Conservation (phyloP, 1,140 invertebrate species). For the Agrilus planipennis region DNA sequence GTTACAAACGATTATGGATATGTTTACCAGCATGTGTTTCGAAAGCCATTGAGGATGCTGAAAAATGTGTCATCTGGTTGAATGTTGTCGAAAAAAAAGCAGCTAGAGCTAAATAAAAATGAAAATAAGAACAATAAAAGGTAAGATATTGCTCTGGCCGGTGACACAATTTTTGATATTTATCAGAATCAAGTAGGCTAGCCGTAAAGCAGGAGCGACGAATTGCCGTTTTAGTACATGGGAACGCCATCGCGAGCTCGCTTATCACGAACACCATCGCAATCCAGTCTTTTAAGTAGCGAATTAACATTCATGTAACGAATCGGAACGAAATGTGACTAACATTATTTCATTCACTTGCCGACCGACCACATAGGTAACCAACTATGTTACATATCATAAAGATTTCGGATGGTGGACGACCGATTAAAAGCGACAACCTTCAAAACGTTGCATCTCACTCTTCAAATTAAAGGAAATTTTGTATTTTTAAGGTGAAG, state of each 20-base stretch:
- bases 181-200: conserved; percentile 17
- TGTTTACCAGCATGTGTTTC: too few species aligned
- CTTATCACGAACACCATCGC: conserved; percentile 15
- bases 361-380: too few species aligned
- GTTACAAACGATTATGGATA: too few species aligned
- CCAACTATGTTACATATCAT: too few species aligned
- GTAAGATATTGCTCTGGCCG: conserved; percentile 9
- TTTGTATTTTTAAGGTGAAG: too few species aligned
- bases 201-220: conserved; percentile 19
- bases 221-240: conserved; percentile 19
- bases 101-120: not conserved
- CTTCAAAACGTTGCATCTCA: too few species aligned
- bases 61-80: not conserved
- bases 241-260: conserved; percentile 16
- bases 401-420: too few species aligned
- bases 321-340: conserved; percentile 15
- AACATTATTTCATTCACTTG: too few species aligned
- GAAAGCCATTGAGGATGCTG: not conserved
- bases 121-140: conserved; percentile 8
- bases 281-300: conserved; percentile 15
- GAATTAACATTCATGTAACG: conserved; percentile 24
- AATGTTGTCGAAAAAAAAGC: not conserved
- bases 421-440: too few species aligned
- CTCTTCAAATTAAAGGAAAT: too few species aligned
- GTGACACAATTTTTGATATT: conserved; percentile 11